Conservation (phyloP, 2,888 invertebrate species). For the Pristionchus exspectatus region DNA sequence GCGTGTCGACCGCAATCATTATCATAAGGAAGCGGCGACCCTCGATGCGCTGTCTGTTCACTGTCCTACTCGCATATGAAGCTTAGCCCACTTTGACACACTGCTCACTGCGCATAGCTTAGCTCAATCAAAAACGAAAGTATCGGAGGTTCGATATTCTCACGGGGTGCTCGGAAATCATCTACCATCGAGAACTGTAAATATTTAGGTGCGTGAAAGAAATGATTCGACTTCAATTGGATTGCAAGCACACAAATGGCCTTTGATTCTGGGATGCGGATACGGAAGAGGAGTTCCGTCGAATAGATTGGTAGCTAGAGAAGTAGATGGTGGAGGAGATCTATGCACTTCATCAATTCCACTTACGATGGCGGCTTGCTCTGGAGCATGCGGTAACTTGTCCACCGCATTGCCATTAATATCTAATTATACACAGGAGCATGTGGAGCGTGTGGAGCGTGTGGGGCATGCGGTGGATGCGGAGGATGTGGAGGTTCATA, state of each 20-base stretch:
- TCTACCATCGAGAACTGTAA: too few relatives aligned
- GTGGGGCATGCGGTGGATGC: conserved; percentile 64
- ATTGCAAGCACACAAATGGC: conserved; percentile 78
- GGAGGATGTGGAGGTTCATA: conserved; percentile 51
- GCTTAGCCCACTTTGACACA: too few relatives aligned
- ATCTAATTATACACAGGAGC: too few relatives aligned
- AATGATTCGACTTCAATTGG: conserved; percentile 74
- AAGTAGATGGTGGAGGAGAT: background rate
- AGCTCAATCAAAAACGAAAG: too few relatives aligned
- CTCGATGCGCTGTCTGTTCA: too few relatives aligned
- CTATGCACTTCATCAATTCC: background rate
- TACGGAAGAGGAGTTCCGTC: conserved; percentile 79
- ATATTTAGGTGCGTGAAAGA: conserved; percentile 66
- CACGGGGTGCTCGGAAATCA: too few relatives aligned
- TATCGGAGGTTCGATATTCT: too few relatives aligned
- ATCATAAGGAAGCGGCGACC: too few relatives aligned
- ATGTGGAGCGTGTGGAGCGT: conserved; percentile 58
- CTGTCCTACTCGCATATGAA: too few relatives aligned
- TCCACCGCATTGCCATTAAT: too few relatives aligned
- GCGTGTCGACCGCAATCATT: too few relatives aligned
- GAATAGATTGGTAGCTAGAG: conserved; percentile 67
- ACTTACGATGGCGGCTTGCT: background rate
- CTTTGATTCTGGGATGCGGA: conserved; percentile 81
- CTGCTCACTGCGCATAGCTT: too few relatives aligned
- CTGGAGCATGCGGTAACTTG: conserved; percentile 46